These are phyloP conservation scores for Paramisgurnus dabryanus DNA, from an alignment of 2,113 vertebrate species.

Conservation along the genomic window DNA sequence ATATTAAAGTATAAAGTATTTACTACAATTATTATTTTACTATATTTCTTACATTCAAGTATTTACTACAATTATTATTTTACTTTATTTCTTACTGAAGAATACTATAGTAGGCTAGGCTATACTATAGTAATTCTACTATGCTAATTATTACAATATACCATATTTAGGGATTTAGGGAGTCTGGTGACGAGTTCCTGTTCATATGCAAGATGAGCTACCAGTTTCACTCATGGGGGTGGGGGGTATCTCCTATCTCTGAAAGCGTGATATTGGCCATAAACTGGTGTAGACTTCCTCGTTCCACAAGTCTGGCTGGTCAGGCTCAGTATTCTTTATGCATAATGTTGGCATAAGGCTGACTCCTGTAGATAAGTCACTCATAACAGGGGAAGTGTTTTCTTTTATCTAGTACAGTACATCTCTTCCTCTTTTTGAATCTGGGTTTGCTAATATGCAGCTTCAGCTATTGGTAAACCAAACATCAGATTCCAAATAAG, in stretches of 20 bases:
- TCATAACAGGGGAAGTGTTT: neutral
- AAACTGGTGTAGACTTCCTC: neutral
- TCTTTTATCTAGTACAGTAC: neutral
- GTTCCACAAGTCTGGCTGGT: neutral
- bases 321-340: neutral
- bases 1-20: too few species aligned
- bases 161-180: neutral
- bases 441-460: neutral
- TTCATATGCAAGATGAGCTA: neutral
- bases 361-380: too few species aligned
- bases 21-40: too few species aligned
- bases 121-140: too few species aligned
- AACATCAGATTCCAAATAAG: neutral
- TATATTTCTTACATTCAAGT: too few species aligned
- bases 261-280: neutral
- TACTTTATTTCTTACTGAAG: too few species aligned
- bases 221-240: neutral
- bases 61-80: too few species aligned
- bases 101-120: too few species aligned
- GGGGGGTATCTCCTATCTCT: neutral
- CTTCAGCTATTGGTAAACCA: neutral
- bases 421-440: neutral
- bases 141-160: too few species aligned
- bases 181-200: neutral
- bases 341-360: neutral